phyloP scores from a whole-genome alignment of 2,797 vertebrate genomes.

The Poeciliopsis infans region DNA sequence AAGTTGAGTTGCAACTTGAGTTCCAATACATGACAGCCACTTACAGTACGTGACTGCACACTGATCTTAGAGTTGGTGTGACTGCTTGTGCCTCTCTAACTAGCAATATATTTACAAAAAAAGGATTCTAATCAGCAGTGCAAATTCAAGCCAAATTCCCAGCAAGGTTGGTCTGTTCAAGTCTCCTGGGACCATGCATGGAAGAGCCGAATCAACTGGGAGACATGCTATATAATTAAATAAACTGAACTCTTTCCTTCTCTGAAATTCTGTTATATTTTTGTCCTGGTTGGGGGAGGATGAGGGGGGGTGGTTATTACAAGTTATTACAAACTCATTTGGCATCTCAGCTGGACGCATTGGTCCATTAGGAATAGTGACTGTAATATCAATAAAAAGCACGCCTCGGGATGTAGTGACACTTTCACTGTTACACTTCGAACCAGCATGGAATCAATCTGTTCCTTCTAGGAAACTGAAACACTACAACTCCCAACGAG shows the following conservation, averaged over 20 bases:
- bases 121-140: background rate
- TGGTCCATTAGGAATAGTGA: conserved; percentile 8
- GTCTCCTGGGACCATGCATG: background rate
- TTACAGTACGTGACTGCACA: background rate
- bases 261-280: background rate
- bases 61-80: background rate
- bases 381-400: conserved; percentile 12
- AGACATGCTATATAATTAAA: background rate
- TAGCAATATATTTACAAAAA: background rate
- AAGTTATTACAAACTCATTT: background rate
- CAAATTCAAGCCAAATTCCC: background rate
- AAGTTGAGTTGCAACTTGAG: background rate
- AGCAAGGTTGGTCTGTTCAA: background rate
- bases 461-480: conserved; percentile 25
- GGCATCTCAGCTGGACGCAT: background rate
- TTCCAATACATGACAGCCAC: background rate
- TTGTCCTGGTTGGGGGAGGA: background rate
- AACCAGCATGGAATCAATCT: conserved; percentile 30
- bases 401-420: conserved; percentile 3
- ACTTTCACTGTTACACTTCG: conserved; percentile 3
- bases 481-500: conserved; percentile 26
- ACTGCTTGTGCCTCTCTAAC: background rate
- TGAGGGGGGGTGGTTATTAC: no score
- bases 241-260: background rate
- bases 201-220: background rate